Base-by-base conservation (phyloP, 2,797 vertebrate species). In the Sebastiscus albofasciatus region DNA sequence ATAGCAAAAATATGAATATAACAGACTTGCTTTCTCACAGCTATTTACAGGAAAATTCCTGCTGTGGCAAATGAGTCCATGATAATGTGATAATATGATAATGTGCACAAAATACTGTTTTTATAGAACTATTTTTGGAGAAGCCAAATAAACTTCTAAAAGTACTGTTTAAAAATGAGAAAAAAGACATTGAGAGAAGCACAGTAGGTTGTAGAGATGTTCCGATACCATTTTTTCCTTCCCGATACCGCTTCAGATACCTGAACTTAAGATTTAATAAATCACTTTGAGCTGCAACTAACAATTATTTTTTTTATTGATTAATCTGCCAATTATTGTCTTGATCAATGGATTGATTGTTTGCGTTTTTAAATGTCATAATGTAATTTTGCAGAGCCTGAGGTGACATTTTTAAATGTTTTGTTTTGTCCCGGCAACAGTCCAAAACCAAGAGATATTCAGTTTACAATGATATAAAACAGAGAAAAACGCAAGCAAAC, bases 1-100 rank as follows among this genome's bases (percentile, higher is more conserved):
- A 12, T 5, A 27, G 66, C 52, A 68, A 87, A 86, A 86, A 86
- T 77, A 72, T 46, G 31, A 72, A 87, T 54, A 26, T 65, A 72
- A 82, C 58, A 52, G 64, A 79, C 22, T 56, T 36, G 49, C 16
- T 24, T 61, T 85, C 27, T 36, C 26, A 39, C 18, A 64, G 59
- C 29, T 2, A 26, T 80, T 76, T 80, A 64, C 69, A 72, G 65
- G 1, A 72, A 75, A 42, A 42, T 34, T 64, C 68, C 58, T 72
- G 42, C 64, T 20, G 22, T 66, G 31, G 34, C 52, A 70, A 75
- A 77, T 20, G 4, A 59, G 69, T 72, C 72, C 42, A 18, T 83
- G 58, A 26, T 60, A 26, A 75, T 82, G 18, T 77, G 77, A 24
- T 16, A 42, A 1, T 42, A 42, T 42, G 3, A 58, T 49, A 60